phyloP scores from a whole-genome alignment of 2,113 vertebrate genomes.

The Esox niger region DNA sequence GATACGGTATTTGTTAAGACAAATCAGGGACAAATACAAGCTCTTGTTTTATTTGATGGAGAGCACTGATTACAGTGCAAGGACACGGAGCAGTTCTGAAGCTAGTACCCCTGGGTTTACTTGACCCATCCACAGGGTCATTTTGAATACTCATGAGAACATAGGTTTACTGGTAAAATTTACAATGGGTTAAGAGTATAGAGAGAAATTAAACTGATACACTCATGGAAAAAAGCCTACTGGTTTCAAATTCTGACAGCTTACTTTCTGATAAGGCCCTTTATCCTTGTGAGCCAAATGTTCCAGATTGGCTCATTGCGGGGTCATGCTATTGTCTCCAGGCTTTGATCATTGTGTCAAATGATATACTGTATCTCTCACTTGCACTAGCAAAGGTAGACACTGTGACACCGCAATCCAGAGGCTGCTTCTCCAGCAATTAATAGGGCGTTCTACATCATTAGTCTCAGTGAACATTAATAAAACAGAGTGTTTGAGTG shows the following conservation, averaged over 20 bases:
- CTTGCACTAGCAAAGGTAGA: constrained; percentile 8
- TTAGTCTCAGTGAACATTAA: constrained; percentile 42
- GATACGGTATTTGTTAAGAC: no score
- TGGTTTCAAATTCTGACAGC: not conserved
- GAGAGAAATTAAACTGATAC: no score
- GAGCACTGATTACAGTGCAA: not conserved
- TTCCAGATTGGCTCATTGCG: constrained; percentile 17
- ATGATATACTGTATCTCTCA: constrained; percentile 22
- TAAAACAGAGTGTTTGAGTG: constrained; percentile 44
- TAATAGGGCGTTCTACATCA: constrained; percentile 45
- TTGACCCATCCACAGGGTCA: no score
- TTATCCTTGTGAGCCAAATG: constrained; percentile 40
- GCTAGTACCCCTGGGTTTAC: no score
- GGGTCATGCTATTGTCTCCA: constrained; percentile 30
- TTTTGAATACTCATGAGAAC: no score
- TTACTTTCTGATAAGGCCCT: constrained; percentile 28
- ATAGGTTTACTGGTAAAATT: no score
- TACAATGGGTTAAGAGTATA: no score
- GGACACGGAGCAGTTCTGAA: not conserved
- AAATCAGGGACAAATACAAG: no score
- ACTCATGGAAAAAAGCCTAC: not conserved
- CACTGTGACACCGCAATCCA: constrained; percentile 13
- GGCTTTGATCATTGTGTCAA: constrained; percentile 50
- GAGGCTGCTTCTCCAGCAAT: constrained; percentile 41
- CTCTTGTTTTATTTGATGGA: no score